A percentile compares a stretch with the other conserved stretches of the same genome.
Conservation (phyloP, 2,888 invertebrate species). For the Nebria brevicollis region DNA sequence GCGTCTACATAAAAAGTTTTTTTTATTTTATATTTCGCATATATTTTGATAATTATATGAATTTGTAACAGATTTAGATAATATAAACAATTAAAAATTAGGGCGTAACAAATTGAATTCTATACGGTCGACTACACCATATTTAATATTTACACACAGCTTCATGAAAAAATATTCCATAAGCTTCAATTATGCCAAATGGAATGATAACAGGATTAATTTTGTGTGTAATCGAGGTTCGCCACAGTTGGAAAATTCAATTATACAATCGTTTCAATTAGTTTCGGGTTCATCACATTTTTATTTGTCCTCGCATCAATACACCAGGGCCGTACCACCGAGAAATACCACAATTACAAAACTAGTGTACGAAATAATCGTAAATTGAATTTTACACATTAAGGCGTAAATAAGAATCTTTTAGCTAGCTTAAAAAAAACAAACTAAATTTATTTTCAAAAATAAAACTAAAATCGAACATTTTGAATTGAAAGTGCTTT, state of each 20-base stretch:
- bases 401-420: no score
- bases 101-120: not conserved
- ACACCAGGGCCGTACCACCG: not conserved
- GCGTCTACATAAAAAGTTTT: no score
- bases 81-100: not conserved
- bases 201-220: constrained; percentile 14
- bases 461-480: no score
- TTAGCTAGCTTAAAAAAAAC: no score
- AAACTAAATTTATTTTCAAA: no score
- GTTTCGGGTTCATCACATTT: constrained; percentile 23
- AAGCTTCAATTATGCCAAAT: constrained; percentile 3
- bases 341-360: no score
- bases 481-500: no score
- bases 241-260: constrained; percentile 28
- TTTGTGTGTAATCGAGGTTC: constrained; percentile 17
- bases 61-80: no score
- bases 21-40: no score
- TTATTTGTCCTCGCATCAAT: constrained; percentile 17
- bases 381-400: no score
- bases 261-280: constrained; percentile 42
- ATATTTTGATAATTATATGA: no score
- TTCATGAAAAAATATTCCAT: not conserved
- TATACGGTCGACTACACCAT: not conserved
- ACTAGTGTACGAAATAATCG: no score
- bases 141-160: not conserved